Evolutionary conservation across 2,888 invertebrate species (phyloP).

Genomic region (Eupsilia transversa): DNA sequence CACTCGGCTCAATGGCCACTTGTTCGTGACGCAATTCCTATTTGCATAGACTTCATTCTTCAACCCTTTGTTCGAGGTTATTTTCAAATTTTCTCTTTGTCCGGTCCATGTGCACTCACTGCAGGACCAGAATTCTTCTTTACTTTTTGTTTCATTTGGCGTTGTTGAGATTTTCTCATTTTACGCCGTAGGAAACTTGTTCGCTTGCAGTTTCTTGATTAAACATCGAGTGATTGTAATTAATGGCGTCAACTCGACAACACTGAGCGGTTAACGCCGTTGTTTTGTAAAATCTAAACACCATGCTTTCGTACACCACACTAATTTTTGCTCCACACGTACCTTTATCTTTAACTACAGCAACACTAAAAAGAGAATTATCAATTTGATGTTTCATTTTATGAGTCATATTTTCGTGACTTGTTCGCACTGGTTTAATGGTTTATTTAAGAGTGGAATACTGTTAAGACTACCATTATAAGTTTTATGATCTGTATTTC

Average conservation of each 20-base stretch:
- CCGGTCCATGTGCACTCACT: conserved; percentile 28
- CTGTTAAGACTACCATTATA: conserved; percentile 28
- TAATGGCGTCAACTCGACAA: conserved; percentile 67
- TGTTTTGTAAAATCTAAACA: conserved; percentile 40
- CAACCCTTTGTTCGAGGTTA: conserved; percentile 50
- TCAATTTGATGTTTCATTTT: conserved; percentile 46
- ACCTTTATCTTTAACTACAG: neutral
- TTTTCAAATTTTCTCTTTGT: conserved; percentile 50
- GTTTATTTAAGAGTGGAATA: conserved; percentile 39
- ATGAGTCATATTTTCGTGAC: conserved; percentile 36
- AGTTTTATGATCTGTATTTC: conserved; percentile 37
- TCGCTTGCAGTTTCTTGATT: conserved; percentile 69
- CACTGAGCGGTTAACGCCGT: conserved; percentile 49
- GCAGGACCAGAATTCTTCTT: conserved; percentile 45
- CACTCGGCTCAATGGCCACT: conserved; percentile 60
- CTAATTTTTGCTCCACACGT: conserved; percentile 21
- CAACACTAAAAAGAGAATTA: conserved; percentile 38
- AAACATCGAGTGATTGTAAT: conserved; percentile 71
- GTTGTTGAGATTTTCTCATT: conserved; percentile 61
- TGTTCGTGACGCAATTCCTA: conserved; percentile 67
- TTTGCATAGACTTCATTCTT: conserved; percentile 68
- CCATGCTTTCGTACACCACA: conserved; percentile 15
- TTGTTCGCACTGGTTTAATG: conserved; percentile 41
- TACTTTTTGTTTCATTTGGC: conserved; percentile 49
- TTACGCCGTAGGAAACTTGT: conserved; percentile 59